Percentiles rank a stretch among this genome's conserved stretches.
Evolutionary conservation across 2,113 vertebrate genomes (phyloP).

Genomic region (Passer domesticus): DNA sequence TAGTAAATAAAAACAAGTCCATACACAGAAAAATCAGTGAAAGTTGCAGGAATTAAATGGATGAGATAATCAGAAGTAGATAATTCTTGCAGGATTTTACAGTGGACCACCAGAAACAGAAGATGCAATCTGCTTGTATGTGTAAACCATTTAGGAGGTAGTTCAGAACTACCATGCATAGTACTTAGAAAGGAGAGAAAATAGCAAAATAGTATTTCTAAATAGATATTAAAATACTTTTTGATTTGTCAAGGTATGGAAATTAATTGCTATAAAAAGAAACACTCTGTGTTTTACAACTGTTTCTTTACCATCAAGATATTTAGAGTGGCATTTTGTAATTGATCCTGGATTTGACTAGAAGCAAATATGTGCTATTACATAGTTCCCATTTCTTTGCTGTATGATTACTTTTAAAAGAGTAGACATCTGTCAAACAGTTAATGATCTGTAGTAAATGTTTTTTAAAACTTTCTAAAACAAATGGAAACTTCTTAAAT

Average conservation of each 20-base stretch:
- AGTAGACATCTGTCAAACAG: background rate
- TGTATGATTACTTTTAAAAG: background rate
- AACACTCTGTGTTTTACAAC: background rate
- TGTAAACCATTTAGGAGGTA: background rate
- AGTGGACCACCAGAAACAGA: background rate
- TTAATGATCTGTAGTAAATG: background rate
- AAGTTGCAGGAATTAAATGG: background rate
- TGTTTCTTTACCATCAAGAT: background rate
- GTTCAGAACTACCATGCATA: background rate
- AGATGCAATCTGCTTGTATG: background rate
- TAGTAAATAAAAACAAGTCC: background rate
- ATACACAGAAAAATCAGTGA: background rate
- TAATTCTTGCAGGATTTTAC: background rate
- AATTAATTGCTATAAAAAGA: constrained; percentile 6
- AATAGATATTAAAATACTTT: background rate
- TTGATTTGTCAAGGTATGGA: background rate
- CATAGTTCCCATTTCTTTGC: background rate
- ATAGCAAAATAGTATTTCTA: background rate
- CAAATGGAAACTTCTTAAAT: background rate
- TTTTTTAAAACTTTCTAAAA: background rate
- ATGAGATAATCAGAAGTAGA: background rate
- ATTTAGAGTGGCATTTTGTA: background rate
- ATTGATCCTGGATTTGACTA: constrained; percentile 25
- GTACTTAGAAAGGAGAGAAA: background rate
- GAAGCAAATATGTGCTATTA: background rate